Base-by-base conservation (phyloP, 2,888 invertebrate species). In the Iselma pallidipennis region DNA sequence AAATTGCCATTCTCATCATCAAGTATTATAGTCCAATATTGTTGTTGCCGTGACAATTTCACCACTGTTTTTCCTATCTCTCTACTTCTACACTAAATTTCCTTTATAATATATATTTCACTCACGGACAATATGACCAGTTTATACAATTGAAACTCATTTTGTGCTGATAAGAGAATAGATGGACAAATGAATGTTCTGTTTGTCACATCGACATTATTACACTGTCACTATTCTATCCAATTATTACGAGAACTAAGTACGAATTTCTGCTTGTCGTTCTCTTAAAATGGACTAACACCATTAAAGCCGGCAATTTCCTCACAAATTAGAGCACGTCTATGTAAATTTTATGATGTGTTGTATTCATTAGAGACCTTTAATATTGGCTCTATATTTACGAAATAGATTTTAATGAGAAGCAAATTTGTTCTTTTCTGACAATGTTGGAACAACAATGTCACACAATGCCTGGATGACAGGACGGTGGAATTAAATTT, bases 31-130 rank as follows among this genome's bases (percentile, higher is more conserved):
- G 50, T 58, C 58, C 57, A 66, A 66, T 66, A 71, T 69, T n/a
- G n/a, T n/a, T n/a, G n/a, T n/a, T n/a, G 4, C 19, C 58, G 66
- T 51, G 63, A 60, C 65, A 63, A 66, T 65, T 65, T 57, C 45
- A 45, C 49, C 57, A 57, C 55, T 60, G 58, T 65, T 63, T 64
- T 60, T 50, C 53, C 57, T 51, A 25, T 45, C 28, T 55, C 12
- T 10, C 26, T n/a, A n/a, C 49, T 49, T 55, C 29, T 16, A 37
- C 53, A 53, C 25, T 31, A 31, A 29, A 26, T 50, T 59, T 45
- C 65, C 67, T 71, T 74, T 75, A 71, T 74, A n/a, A n/a, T n/a
- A n/a, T n/a, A n/a, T 73, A 75, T 76, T 75, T 75, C 72, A 68
- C 69, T 72, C 76, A 73, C 72, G 73, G 71, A 74, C 74, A 72